These are phyloP conservation scores for Drosophila sproati DNA, from an alignment of 1,140 invertebrate species.

Conservation along the genomic window DNA sequence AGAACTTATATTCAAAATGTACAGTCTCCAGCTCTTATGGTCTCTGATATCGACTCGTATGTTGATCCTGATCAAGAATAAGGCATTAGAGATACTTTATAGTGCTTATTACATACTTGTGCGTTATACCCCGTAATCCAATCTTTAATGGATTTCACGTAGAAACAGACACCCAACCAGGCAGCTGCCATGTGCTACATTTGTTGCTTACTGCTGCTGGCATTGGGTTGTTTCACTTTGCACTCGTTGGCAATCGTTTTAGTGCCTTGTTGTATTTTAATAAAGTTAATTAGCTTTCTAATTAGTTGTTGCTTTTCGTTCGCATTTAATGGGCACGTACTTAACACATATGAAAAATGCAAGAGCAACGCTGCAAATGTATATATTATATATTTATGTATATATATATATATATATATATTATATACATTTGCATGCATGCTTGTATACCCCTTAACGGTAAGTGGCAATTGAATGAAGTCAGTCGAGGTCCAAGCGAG, in stretches of 20 bases:
- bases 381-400: not conserved
- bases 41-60: too few relatives aligned
- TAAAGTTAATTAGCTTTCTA: constrained; percentile 80
- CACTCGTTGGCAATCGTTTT: constrained; percentile 24
- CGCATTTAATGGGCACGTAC: constrained; percentile 45
- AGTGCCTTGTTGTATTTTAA: constrained; percentile 70
- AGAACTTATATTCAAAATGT: too few relatives aligned
- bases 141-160: too few relatives aligned
- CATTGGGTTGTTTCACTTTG: constrained; percentile 4
- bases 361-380: constrained; percentile 11
- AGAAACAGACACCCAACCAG: constrained; percentile 6
- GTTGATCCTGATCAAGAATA: too few relatives aligned
- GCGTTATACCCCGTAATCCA: too few relatives aligned
- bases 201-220: not conserved
- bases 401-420: not conserved
- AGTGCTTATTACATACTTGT: too few relatives aligned
- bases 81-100: too few relatives aligned
- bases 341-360: constrained; percentile 70
- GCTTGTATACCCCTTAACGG: constrained; percentile 34
- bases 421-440: not conserved
- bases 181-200: constrained; percentile 45
- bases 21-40: too few relatives aligned
- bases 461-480: constrained; percentile 34
- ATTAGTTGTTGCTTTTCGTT: constrained; percentile 75
- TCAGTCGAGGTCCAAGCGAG: constrained; percentile 7